phyloP scores from a whole-genome alignment of 2,797 vertebrate genomes.

The Pelochelys cantorii region DNA sequence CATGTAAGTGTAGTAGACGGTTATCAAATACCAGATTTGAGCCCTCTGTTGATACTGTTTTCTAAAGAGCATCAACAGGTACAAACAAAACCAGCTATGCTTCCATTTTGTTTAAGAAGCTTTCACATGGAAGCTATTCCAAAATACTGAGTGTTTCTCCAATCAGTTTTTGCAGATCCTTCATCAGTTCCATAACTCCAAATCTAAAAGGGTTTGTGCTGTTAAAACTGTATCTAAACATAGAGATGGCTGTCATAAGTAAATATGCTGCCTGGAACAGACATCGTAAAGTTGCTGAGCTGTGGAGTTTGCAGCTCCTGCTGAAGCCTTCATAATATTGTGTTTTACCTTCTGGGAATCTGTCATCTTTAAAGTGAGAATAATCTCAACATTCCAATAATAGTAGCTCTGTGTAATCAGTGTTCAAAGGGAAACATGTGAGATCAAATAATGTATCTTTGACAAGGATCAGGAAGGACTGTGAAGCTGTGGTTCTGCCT shows the following conservation, averaged over 20 bases:
- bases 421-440: neutral
- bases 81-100: accelerated
- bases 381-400: neutral
- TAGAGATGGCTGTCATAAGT: neutral
- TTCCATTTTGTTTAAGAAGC: neutral
- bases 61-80: too few relatives aligned
- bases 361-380: neutral
- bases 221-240: neutral
- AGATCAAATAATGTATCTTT: neutral
- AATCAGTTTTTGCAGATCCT: neutral
- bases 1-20: neutral
- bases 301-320: neutral
- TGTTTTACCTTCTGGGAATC: neutral
- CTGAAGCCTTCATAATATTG: neutral
- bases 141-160: neutral
- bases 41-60: neutral
- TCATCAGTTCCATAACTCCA: neutral
- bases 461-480: neutral
- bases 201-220: neutral
- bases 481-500: neutral
- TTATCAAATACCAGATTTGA: neutral
- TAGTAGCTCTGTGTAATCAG: neutral
- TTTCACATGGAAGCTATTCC: neutral
- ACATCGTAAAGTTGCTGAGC: neutral
- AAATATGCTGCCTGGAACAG: neutral